Base-by-base conservation (phyloP, 1,140 invertebrate genomes). In the Dendrolimus punctatus region DNA sequence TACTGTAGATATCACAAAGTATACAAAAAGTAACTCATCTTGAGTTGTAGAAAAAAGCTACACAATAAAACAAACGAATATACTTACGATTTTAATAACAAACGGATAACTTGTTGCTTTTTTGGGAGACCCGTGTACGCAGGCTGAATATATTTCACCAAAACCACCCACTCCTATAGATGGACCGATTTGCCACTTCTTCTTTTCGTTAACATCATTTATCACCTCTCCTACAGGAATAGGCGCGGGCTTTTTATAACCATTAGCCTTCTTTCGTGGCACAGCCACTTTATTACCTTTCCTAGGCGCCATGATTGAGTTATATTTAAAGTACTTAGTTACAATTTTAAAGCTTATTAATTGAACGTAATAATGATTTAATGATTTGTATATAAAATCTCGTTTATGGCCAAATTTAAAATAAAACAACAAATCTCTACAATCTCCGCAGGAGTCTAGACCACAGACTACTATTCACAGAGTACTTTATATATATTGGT, bases 151-250 rank as follows among this genome's bases (percentile, higher is more conserved):
- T 69, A 98, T 96, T 80, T 97, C 94, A 2, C 96, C 96, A 87
- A 98, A 98, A 40, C 96, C 97, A n/a, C 97, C 97, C 55, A 93
- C 88, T 2, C 96, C 97, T 52, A 98, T 95, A 0, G 95, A 95
- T 36, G 91, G 88, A 1, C 95, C 96, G 47, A 98, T 90, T 58
- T 90, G 91, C 97, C 97, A 98, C 74, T 92, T 87, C 57, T 92
- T 92, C 65, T 94, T 94, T 4, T 77, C 71, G 7, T 86, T 78
- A 6, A 92, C 73, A 85, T 98, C 96, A 41, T 88, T 90, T 36
- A 98, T 79, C 55, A 96, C 83, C 75, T 93, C 92, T 38, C 95
- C 95, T 42, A 87, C 76, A 23, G 92, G 90, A 54, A 98, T 91
- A 41, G 92, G 92, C 62, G 95, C 92, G 4, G 93, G 92, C 85